Evolutionary conservation across 30 jellyfish, hydroid and myxozoan genomes (phyloP).

Genomic region (Rhopilema esculentum): DNA sequence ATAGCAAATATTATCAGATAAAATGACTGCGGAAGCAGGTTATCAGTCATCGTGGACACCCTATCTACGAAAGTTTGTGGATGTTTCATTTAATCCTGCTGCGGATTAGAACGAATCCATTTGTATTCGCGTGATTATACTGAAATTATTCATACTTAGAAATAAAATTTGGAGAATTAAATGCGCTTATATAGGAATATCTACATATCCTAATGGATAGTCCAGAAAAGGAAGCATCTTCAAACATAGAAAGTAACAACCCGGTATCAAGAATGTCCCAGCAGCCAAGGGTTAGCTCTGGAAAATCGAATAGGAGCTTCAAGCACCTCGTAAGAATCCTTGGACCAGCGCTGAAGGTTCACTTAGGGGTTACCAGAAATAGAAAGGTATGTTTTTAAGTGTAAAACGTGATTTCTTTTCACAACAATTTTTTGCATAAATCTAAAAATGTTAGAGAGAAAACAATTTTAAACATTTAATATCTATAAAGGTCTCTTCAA

Average conservation of each 20-base stretch:
- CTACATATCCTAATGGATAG: background rate
- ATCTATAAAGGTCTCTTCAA: too few species aligned
- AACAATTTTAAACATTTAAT: too few species aligned
- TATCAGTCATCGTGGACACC: too few species aligned
- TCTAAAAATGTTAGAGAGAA: too few species aligned
- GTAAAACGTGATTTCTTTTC: background rate
- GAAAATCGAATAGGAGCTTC: constrained; percentile 52
- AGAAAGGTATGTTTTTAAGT: constrained; percentile 18
- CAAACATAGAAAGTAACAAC: background rate
- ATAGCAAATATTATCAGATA: too few species aligned
- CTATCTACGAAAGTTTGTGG: background rate
- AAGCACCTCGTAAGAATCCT: constrained; percentile 53
- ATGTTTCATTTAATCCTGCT: background rate
- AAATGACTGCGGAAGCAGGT: too few species aligned
- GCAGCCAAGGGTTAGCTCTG: constrained; percentile 6
- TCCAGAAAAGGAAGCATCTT: background rate
- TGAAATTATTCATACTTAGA: background rate
- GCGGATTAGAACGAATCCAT: background rate
- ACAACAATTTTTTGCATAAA: too few species aligned
- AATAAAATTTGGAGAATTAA: background rate
- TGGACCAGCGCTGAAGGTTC: constrained; percentile 65
- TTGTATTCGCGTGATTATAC: background rate
- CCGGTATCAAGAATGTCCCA: background rate
- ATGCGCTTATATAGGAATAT: background rate
- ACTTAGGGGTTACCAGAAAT: constrained; percentile 53